A percentile compares a stretch with the other conserved stretches of the same genome.
phyloP scores from a whole-genome alignment of 2,113 vertebrate genomes.

The Spheniscus mendiculus region DNA sequence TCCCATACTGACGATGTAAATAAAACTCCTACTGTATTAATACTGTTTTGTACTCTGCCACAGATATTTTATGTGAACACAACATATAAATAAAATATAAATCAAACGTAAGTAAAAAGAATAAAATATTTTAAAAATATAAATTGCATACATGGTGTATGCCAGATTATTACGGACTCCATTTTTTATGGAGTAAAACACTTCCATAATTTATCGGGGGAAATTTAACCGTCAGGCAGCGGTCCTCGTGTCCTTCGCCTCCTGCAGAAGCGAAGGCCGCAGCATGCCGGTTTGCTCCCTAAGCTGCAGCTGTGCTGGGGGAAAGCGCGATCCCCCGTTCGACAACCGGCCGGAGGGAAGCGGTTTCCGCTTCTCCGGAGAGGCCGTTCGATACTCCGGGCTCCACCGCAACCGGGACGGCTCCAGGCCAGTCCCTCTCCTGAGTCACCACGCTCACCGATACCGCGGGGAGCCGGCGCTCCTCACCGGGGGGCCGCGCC shows the following conservation, averaged over 20 bases:
- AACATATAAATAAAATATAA: too few species aligned
- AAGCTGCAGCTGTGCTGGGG: not conserved
- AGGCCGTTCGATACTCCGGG: rapidly evolving
- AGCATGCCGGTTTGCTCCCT: rapidly evolving
- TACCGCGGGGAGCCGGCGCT: constrained; percentile 58
- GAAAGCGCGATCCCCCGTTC: rapidly evolving
- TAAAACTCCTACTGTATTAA: constrained; percentile 30
- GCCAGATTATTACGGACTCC: not conserved
- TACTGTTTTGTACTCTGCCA: not conserved
- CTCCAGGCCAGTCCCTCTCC: not conserved
- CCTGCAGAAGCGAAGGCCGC: not conserved
- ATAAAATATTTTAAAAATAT: not conserved
- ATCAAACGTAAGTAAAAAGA: too few species aligned
- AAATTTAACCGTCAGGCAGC: rapidly evolving
- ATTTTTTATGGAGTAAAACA: not conserved
- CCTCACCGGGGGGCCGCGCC: constrained; percentile 74
- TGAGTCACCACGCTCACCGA: rapidly evolving
- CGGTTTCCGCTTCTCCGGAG: rapidly evolving
- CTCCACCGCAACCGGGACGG: rapidly evolving
- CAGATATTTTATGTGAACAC: not conserved
- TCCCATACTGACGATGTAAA: not conserved
- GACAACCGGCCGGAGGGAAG: rapidly evolving
- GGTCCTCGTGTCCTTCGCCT: too few species aligned
- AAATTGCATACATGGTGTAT: not conserved
- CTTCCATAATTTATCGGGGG: not conserved